Evolutionary conservation across 2,797 vertebrate genomes (phyloP), one percentile per base, ranked within the genome.

Genomic region (Coccyzus lansbergi): DNA sequence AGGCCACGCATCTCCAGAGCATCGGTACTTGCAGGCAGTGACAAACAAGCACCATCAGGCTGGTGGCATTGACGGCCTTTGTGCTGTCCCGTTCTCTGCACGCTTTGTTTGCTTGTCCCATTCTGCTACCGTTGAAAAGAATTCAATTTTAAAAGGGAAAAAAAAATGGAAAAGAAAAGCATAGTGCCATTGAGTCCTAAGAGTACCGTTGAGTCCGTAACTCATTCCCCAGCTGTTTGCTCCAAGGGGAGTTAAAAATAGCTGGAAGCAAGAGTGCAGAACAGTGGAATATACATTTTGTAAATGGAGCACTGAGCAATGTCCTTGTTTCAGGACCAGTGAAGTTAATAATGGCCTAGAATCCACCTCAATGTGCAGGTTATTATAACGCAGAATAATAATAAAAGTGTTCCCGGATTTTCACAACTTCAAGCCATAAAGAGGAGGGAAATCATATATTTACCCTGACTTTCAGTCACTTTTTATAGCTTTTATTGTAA

Each of bases 291-390:
- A 29, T 59, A 42, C 70, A 53, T 85, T 89, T 44, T 51, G 64
- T 71, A 92, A 93, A 90, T 51, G 88, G 38, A 87, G 65, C 88
- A 72, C 29, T 44, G 52, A 79, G 90, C 75, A 44, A 42, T 72
- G 75, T 40, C 85, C 81, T 62, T n/a, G 49, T 86, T 94, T 88
- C 70, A 65, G 88, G 56, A 68, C 15, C 75, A 83, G 36, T 48
- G 68, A 83, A 85, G 80, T 83, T 87, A 96, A 88, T 89, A 90
- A 83, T 38, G 68, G 71, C 68, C 65, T 79, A 48, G 75, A 92
- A 77, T 59, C 52, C 82, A 70, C 59, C 70, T 86, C 56, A 59
- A 48, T 5, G 69, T 89, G 88, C 79, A 87, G 78, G 48, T 91
- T 86, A 58, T 87, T 87, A 15, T 31, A 77, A 56, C 67, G 67